Evolutionary conservation across 2,113 vertebrate genomes (phyloP), one percentile per base, ranked within the genome.

Genomic region (Bettongia penicillata): DNA sequence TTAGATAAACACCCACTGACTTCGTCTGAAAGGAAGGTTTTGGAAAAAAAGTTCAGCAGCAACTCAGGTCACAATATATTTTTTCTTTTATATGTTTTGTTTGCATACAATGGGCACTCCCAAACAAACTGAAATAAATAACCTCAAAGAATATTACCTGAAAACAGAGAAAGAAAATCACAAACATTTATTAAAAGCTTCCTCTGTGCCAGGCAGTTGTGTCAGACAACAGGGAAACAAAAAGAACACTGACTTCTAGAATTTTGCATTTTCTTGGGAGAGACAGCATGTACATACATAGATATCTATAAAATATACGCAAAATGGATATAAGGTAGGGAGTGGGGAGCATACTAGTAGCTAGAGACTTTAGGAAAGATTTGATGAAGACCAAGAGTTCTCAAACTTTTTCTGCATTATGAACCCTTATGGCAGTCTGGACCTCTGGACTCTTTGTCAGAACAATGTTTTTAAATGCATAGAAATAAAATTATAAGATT

Each of bases 1-100:
- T 95, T 96, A 84, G 89, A 28, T 92, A 26, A 96, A 31, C 19
- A 23, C 24, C 68, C 94, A 94, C 93, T 95, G 28, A 91, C 91
- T 95, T 95, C 93, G 53, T 92, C 61, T 1, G 49, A 91, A 96
- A 92, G 93, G 23, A 11, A 89, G 6, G 49, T 89, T 91, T 95
- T 95, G 19, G 4, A 96, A 93, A 94, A 53, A 92, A 57, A 91
- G 49, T 91, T 77, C 6, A 43, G 16, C 14, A 77, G 37, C 68
- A 77, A 77, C 37, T 43, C 16, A 22, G 37, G 16, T 7, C 37
- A 43, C n/a, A 43, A n/a, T n/a, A 77, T 37, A 19, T 77, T 16
- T 43, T 8, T 43, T 16, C 61, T 43, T 77, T 43, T 1, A 77
- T n/a, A 43, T 68, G 31, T 22, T 77, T 77, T 77, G 37, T 77